Percentiles rank a stretch among this genome's conserved stretches.
Evolutionary conservation across 2,113 vertebrate genomes (phyloP).

Genomic region (Philantomba maxwellii): DNA sequence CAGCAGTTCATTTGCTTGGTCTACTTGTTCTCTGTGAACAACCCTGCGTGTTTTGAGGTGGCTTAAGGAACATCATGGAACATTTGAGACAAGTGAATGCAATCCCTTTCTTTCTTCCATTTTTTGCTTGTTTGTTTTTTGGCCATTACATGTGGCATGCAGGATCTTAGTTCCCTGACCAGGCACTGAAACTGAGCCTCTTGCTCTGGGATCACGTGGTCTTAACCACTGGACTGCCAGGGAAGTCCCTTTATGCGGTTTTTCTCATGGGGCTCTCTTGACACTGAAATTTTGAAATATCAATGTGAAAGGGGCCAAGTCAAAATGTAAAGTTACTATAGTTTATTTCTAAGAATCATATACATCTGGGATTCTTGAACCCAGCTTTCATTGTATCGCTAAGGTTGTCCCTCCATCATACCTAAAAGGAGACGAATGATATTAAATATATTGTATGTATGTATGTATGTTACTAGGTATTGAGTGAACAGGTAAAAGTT

Average conservation of each 20-base stretch:
- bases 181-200: neutral
- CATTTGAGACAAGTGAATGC: neutral
- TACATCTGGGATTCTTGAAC: neutral
- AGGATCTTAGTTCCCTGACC: neutral
- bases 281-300: neutral
- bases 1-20: neutral
- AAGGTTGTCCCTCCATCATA: neutral
- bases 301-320: neutral
- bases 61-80: neutral
- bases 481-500: neutral
- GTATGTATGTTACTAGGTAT: neutral
- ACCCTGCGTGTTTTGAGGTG: neutral
- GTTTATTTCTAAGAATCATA: neutral
- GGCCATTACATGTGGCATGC: neutral
- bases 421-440: neutral
- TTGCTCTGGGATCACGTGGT: neutral
- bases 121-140: neutral
- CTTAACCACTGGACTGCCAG: rapidly evolving
- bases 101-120: neutral
- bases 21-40: neutral
- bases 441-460: neutral
- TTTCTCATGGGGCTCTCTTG: neutral
- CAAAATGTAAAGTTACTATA: neutral
- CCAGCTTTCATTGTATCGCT: neutral
- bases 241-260: neutral